These are phyloP conservation scores for Ranitomeya imitator DNA, from an alignment of 2,113 vertebrate species.

Conservation along the genomic window DNA sequence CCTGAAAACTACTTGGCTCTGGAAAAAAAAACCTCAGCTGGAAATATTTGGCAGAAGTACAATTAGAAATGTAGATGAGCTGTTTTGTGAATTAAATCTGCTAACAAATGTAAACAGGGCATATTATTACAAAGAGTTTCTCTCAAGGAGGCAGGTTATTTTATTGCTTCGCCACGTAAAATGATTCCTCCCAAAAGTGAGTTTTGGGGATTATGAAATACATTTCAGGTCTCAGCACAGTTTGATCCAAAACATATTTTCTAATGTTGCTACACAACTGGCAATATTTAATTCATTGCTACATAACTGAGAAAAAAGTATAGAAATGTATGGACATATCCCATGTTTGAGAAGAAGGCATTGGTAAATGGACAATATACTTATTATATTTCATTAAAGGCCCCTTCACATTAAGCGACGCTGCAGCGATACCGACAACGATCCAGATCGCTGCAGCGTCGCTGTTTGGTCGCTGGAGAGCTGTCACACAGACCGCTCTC, in stretches of 20 bases:
- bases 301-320: no score
- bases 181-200: neutral
- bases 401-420: no score
- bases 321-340: neutral
- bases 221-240: neutral
- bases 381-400: no score
- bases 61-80: neutral
- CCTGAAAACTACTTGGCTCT: neutral
- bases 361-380: neutral
- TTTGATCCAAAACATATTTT: conserved; percentile 15
- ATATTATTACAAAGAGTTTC: neutral
- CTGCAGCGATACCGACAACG: no score
- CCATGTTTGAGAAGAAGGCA: neutral
- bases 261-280: neutral
- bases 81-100: neutral
- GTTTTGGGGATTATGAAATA: neutral
- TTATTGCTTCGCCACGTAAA: neutral
- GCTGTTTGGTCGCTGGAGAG: no score
- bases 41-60: neutral
- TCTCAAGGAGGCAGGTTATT: neutral
- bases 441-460: no score
- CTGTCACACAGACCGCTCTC: no score
- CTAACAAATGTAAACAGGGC: neutral
- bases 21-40: neutral
- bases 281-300: neutral